A percentile compares a stretch with the other conserved stretches of the same genome.
Conservation (phyloP, 2,888 invertebrate species). For the Timema podura region DNA sequence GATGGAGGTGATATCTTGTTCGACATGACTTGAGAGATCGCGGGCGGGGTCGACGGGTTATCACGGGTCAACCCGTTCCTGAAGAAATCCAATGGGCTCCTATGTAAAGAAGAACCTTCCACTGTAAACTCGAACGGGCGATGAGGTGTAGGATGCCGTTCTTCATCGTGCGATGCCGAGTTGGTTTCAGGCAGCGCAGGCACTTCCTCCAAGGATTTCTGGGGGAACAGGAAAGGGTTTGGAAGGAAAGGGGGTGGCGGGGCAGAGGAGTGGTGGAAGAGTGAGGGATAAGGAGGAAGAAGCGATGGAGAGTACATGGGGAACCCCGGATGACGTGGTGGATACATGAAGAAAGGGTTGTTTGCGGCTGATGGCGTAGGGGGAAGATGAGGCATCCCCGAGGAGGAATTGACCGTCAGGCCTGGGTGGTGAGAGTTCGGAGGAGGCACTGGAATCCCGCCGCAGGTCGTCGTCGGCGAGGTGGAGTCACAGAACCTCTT, state of each 20-base stretch:
- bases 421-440: slow-evolving; percentile 40
- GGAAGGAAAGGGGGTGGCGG: slow-evolving; percentile 52
- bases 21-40: not conserved
- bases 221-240: slow-evolving; percentile 58
- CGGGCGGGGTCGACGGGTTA: not conserved
- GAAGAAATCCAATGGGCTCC: slow-evolving; percentile 19
- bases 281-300: slow-evolving; percentile 51
- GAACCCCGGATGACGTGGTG: slow-evolving; percentile 52
- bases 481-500: slow-evolving; percentile 90
- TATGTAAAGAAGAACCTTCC: no score
- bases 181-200: no score
- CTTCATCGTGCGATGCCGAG: no score
- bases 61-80: slow-evolving; percentile 1
- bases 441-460: slow-evolving; percentile 45
- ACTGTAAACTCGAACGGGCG: no score
- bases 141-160: no score
- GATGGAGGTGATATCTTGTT: slow-evolving; percentile 63
- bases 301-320: slow-evolving; percentile 49
- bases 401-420: slow-evolving; percentile 5
- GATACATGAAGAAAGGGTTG: slow-evolving; percentile 65
- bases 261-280: slow-evolving; percentile 32
- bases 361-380: slow-evolving; percentile 28
- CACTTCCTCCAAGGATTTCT: no score
- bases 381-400: slow-evolving; percentile 19
- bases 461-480: slow-evolving; percentile 40